These are phyloP conservation scores for Campodea augens DNA, from an alignment of 1,140 invertebrate species.

Conservation along the genomic window DNA sequence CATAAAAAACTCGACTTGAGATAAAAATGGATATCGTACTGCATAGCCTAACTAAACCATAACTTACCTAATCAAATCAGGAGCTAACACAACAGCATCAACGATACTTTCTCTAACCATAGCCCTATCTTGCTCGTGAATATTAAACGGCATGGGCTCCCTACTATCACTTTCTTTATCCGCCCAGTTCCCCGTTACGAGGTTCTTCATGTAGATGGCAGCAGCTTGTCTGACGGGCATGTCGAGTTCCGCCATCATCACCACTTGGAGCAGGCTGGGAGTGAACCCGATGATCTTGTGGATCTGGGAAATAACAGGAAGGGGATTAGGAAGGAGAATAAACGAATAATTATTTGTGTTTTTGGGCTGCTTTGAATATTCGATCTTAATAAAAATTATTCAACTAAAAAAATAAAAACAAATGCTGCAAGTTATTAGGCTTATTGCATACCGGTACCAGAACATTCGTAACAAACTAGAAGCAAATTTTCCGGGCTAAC, in stretches of 20 bases:
- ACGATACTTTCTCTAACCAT: conserved; percentile 85
- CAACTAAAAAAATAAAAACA: too few relatives aligned
- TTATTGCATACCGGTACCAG: too few relatives aligned
- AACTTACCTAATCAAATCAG: conserved; percentile 57
- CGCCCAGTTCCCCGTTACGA: conserved; percentile 72
- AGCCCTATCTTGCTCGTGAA: conserved; percentile 90
- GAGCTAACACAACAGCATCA: conserved; percentile 82
- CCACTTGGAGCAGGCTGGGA: conserved; percentile 75
- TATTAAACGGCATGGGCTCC: conserved; percentile 50
- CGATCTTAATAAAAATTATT: too few relatives aligned
- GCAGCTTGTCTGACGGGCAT: conserved; percentile 87
- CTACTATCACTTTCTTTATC: conserved; percentile 53
- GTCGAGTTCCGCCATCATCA: conserved; percentile 73
- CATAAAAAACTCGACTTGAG: conserved; percentile 21
- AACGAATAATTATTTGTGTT: too few relatives aligned
- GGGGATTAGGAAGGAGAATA: conserved; percentile 7
- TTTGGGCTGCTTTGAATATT: too few relatives aligned
- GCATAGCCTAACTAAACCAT: background rate
- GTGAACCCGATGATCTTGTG: conserved; percentile 93
- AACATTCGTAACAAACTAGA: too few relatives aligned
- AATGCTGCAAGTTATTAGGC: too few relatives aligned
- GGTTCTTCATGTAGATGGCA: conserved; percentile 93
- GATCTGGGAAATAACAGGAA: conserved; percentile 37
- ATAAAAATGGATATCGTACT: background rate
- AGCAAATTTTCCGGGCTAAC: too few relatives aligned